These are phyloP conservation scores for Axea sp. DNA, from an alignment of 2,888 invertebrate genomes.

Conservation along the genomic window DNA sequence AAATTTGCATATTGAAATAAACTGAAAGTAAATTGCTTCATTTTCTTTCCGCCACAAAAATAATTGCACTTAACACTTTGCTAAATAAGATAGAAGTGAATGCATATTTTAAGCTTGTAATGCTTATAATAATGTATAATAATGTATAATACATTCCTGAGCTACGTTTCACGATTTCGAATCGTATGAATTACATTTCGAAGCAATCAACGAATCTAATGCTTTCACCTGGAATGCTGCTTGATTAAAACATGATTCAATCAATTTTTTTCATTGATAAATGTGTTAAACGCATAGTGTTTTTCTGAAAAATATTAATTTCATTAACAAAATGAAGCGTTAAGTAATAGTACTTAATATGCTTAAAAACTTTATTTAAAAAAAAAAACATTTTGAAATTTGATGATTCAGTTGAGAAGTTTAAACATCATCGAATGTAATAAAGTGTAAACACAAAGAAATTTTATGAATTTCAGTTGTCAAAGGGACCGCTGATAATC, in stretches of 20 bases:
- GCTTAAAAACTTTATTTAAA: background rate
- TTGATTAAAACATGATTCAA: constrained; percentile 40
- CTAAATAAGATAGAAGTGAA: constrained; percentile 12
- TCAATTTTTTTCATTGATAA: constrained; percentile 34
- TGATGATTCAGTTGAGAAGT: background rate
- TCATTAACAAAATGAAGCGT: background rate
- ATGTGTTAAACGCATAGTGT: constrained; percentile 7
- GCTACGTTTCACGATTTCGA: constrained; percentile 42
- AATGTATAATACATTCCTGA: too few species aligned
- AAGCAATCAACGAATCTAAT: constrained; percentile 35
- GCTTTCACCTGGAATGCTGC: constrained; percentile 34
- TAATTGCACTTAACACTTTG: constrained; percentile 9
- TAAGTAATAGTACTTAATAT: background rate
- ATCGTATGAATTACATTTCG: constrained; percentile 40
- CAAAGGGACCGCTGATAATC: constrained; percentile 21
- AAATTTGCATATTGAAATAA: too few species aligned
- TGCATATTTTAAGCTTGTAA: constrained; percentile 13
- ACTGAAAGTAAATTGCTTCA: constrained; percentile 6
- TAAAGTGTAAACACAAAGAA: constrained; percentile 15
- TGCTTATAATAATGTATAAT: too few species aligned
- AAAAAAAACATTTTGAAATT: constrained; percentile 5
- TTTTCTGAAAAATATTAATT: background rate
- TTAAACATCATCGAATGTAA: constrained; percentile 17
- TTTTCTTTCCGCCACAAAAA: background rate
- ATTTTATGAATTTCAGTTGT: constrained; percentile 24